Conservation (phyloP, 30 jellyfish, hydroid and myxozoan species). For the Turritopsis rubra region DNA sequence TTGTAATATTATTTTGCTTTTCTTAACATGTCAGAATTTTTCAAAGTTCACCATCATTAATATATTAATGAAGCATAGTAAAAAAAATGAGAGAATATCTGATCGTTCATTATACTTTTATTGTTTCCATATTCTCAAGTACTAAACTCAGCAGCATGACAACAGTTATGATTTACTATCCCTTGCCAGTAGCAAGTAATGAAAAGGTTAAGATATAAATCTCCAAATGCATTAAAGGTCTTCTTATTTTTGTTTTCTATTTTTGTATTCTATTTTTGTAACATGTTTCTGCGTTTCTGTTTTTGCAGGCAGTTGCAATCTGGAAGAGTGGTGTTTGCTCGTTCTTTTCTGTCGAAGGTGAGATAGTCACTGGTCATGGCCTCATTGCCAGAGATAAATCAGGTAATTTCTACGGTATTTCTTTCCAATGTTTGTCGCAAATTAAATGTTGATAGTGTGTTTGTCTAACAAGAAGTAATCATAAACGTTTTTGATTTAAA, state of each 20-base stretch:
- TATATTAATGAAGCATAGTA: neutral
- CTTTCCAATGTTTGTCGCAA: neutral
- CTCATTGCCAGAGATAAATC: constrained; percentile 85
- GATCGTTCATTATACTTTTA: neutral
- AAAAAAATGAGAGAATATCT: neutral
- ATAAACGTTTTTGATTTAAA: too few species aligned
- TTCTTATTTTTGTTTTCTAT: neutral
- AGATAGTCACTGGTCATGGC: constrained; percentile 64
- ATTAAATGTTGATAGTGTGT: too few species aligned
- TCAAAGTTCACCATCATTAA: neutral
- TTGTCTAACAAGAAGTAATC: too few species aligned
- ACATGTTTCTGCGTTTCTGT: neutral
- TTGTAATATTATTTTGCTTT: neutral
- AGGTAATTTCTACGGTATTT: too few species aligned
- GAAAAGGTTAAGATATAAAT: neutral
- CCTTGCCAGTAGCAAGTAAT: neutral
- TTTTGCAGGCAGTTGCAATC: constrained; percentile 58
- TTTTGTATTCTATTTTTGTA: neutral
- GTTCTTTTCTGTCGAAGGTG: constrained; percentile 70
- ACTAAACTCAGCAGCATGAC: too few species aligned
- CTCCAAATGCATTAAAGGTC: too few species aligned
- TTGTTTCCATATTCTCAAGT: too few species aligned
- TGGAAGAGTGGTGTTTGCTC: constrained; percentile 84
- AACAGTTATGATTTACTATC: neutral
- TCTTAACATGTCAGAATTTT: neutral